Evolutionary conservation across 2,888 invertebrate species (phyloP), one percentile per base, ranked within the genome.

Genomic region (Papilio demoleus): DNA sequence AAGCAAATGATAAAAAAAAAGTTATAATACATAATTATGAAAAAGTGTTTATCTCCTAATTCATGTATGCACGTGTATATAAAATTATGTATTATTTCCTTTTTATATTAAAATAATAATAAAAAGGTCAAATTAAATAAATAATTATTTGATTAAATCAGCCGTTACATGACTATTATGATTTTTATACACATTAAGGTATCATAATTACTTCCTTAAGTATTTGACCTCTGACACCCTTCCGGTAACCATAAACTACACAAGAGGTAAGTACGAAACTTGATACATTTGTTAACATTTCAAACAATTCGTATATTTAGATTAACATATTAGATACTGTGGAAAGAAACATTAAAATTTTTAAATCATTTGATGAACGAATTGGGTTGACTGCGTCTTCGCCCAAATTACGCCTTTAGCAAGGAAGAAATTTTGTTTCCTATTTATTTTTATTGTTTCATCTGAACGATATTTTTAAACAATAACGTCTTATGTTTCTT

Each of bases 71-170:
- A n/a, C n/a, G n/a, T n/a, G n/a, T n/a, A n/a, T n/a, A n/a, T n/a
- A n/a, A n/a, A n/a, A n/a, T 8, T 27, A 8, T 14, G 1, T 5
- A 1, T 3, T 27, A 14, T 50, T 50, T n/a, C 6, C 14, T 27
- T 50, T 4, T 50, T 27, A 50, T 6, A 6, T 50, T 14, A 27
- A 5, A n/a, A 50, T 50, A 12, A 22, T 12, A 24, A 27, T 50
- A 27, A 50, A 50, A 50, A n/a, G 50, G 50, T 50, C 50, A 50
- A 50, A 14, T 50, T 47, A 27, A 27, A 27, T 50, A 27, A 27
- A 27, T 14, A 50, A 5, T 2, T 11, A 47, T 22, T 50, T 27
- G 14, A 14, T 50, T 50, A 12, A 50, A 50, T 50, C 24, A 14
- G 3, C 24, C 0, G 11, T 50, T 50, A 50, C 11, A 24, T 24